phyloP scores from a whole-genome alignment of 2,888 invertebrate species.

The Tachystola acroxantha region DNA sequence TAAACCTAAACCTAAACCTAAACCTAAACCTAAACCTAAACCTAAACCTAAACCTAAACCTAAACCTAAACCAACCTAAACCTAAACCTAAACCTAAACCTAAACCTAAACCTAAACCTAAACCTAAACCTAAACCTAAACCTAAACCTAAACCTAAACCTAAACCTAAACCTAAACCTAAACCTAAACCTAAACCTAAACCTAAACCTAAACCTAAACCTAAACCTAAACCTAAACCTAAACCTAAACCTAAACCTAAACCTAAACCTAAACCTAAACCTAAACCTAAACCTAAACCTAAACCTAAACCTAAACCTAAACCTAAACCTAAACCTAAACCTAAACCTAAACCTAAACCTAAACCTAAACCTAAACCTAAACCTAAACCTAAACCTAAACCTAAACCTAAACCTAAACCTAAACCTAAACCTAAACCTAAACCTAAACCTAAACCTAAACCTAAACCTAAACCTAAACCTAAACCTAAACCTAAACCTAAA shows the following conservation, averaged over 20 bases:
- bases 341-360: conserved; percentile 17
- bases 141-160: conserved; percentile 20
- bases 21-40: no score
- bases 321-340: conserved; percentile 17
- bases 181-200: conserved; percentile 17
- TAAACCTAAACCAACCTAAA: no score
- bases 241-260: conserved; percentile 17
- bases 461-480: conserved; percentile 12
- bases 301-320: conserved; percentile 17
- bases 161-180: conserved; percentile 20
- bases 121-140: conserved; percentile 19
- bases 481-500: conserved; percentile 14
- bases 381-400: neutral
- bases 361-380: neutral
- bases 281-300: conserved; percentile 17
- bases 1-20: no score
- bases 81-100: conserved; percentile 18
- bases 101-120: conserved; percentile 17
- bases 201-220: conserved; percentile 19
- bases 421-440: conserved; percentile 9
- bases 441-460: conserved; percentile 9
- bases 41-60: no score
- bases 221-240: conserved; percentile 17
- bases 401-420: conserved; percentile 6
- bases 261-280: conserved; percentile 15